A percentile compares a stretch with the other conserved stretches of the same genome.
Conservation (phyloP, 2,113 vertebrate genomes). For the Microcebus murinus region DNA sequence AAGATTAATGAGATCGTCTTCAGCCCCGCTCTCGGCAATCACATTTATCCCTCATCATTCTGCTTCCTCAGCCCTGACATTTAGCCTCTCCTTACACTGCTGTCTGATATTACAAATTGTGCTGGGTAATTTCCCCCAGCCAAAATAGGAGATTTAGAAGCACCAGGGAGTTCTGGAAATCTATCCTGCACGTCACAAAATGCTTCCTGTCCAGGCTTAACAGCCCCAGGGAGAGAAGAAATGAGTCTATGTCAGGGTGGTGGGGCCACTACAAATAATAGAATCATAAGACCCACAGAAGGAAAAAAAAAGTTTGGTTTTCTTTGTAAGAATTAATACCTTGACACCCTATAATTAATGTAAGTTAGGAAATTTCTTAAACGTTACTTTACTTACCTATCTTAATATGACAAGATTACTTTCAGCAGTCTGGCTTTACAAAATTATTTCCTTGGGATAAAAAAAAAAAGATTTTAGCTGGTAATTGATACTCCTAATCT, state of each 20-base stretch:
- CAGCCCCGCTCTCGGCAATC: constrained; percentile 63
- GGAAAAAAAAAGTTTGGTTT: neutral
- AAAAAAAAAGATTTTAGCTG: neutral
- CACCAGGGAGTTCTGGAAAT: constrained; percentile 70
- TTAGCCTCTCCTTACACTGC: constrained; percentile 67
- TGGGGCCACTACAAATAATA: constrained; percentile 4
- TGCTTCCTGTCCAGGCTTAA: constrained; percentile 55
- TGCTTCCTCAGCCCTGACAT: constrained; percentile 69
- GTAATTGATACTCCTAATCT: constrained; percentile 51
- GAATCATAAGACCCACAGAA: neutral
- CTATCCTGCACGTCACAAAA: constrained; percentile 22
- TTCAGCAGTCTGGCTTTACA: constrained; percentile 56
- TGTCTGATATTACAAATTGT: constrained; percentile 68
- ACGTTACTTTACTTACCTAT: constrained; percentile 45
- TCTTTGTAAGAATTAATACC: constrained; percentile 62
- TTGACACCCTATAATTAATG: constrained; percentile 54
- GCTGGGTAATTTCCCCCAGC: constrained; percentile 66
- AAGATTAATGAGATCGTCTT: constrained; percentile 76
- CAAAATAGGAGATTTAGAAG: constrained; percentile 60
- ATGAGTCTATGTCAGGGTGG: neutral
- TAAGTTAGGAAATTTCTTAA: constrained; percentile 60
- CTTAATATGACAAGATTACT: constrained; percentile 65
- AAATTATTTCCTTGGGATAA: constrained; percentile 63
- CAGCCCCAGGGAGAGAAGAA: constrained; percentile 50
- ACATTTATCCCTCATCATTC: constrained; percentile 63